phyloP scores from a whole-genome alignment of 2,797 vertebrate genomes.

The Microcaecilia unicolor region DNA sequence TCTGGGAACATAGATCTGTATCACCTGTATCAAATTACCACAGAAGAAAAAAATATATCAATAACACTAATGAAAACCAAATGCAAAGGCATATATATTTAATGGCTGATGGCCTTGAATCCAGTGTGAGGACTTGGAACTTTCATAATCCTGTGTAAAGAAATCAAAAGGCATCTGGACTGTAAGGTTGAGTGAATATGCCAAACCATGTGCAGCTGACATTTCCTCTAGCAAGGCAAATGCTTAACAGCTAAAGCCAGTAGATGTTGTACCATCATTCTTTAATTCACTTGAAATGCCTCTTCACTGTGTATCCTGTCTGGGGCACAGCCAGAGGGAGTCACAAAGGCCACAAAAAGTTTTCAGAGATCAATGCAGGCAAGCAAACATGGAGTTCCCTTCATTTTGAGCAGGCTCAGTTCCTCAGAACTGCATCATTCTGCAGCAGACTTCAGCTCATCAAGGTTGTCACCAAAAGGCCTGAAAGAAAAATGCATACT shows the following conservation, averaged over 20 bases:
- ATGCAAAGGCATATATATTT: conserved; percentile 9
- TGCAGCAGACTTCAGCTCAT: conserved; percentile 41
- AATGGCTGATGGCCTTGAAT: conserved; percentile 10
- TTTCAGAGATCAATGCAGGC: conserved; percentile 7
- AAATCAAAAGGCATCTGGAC: conserved; percentile 11
- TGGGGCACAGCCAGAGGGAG: conserved; percentile 8
- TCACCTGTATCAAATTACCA: conserved; percentile 14
- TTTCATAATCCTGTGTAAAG: conserved; percentile 15
- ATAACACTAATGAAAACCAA: conserved; percentile 27
- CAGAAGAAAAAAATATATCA: conserved; percentile 10
- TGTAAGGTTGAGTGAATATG: conserved; percentile 9
- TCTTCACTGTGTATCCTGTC: conserved; percentile 10
- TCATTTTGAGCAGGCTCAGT: neutral
- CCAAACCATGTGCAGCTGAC: conserved; percentile 19
- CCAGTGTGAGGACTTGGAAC: conserved; percentile 32
- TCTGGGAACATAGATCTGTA: conserved; percentile 6
- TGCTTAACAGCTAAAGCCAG: conserved; percentile 18
- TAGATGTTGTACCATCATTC: neutral
- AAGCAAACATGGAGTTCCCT: conserved; percentile 1
- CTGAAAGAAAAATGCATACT: conserved; percentile 22
- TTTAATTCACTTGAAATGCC: conserved; percentile 3
- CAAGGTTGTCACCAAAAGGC: conserved; percentile 39
- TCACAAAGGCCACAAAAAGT: conserved; percentile 18
- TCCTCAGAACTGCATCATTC: conserved; percentile 33
- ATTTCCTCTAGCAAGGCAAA: conserved; percentile 10